A percentile compares a stretch with the other conserved stretches of the same genome.
These are phyloP conservation scores for Drosophila sproati DNA, from an alignment of 1,140 invertebrate genomes.

Conservation along the genomic window DNA sequence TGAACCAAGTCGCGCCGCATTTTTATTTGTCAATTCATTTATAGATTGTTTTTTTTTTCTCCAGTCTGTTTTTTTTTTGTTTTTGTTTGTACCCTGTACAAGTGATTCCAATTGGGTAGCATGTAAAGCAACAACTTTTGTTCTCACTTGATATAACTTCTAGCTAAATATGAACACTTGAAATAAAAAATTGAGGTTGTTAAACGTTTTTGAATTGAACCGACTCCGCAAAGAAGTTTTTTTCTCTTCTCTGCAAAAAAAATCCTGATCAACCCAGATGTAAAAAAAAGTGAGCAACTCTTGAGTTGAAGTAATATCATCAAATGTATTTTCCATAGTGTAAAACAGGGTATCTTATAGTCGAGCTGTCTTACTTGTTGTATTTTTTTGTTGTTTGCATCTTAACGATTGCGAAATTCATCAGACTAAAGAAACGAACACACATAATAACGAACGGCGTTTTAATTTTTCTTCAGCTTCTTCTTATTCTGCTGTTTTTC, in stretches of 20 bases:
- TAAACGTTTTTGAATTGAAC: no score
- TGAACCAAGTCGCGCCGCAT: constrained; percentile 44
- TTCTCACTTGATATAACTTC: neutral
- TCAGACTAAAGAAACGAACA: constrained; percentile 39
- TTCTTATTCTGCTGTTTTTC: constrained; percentile 30
- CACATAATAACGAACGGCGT: constrained; percentile 9
- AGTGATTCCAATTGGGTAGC: neutral
- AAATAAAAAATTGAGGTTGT: no score
- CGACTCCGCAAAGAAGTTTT: no score
- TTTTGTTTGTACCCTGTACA: constrained; percentile 21
- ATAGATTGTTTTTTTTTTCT: constrained; percentile 59
- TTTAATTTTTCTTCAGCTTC: constrained; percentile 17
- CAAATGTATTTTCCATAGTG: no score
- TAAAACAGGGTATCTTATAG: neutral
- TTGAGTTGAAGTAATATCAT: no score
- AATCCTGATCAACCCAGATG: no score
- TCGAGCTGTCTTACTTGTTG: neutral
- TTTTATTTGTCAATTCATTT: constrained; percentile 82
- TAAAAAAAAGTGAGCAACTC: no score
- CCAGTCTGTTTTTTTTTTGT: neutral
- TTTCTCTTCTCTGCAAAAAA: no score
- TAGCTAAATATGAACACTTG: no score
- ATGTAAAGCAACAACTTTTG: no score
- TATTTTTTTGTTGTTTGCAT: constrained; percentile 12
- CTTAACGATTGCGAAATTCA: constrained; percentile 36